phyloP scores from a whole-genome alignment of 2,888 invertebrate genomes.

The Eupithecia inturbata region DNA sequence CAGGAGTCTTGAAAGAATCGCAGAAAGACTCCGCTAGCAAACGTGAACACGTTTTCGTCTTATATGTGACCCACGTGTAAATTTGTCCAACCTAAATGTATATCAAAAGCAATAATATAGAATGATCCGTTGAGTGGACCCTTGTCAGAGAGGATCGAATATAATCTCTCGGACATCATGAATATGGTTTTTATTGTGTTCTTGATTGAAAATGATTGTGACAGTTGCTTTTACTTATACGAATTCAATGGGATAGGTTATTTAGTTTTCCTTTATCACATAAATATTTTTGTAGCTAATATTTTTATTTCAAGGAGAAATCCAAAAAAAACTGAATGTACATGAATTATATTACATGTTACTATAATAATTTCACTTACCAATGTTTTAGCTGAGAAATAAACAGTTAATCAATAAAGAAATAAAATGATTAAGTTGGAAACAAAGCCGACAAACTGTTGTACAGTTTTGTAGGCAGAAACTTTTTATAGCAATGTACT shows the following conservation, averaged over 20 bases:
- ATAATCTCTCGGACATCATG: conserved; percentile 24
- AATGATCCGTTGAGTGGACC: conserved; percentile 40
- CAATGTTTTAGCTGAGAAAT: neutral
- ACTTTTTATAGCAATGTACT: too few relatives aligned
- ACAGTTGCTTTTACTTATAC: conserved; percentile 10
- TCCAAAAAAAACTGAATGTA: neutral
- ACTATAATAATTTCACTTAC: neutral
- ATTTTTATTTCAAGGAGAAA: neutral
- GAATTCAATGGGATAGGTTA: neutral
- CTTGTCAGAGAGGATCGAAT: conserved; percentile 40
- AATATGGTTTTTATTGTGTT: conserved; percentile 30
- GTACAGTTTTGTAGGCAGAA: too few relatives aligned
- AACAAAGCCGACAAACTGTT: too few relatives aligned
- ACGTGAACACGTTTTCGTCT: neutral
- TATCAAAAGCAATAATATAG: conserved; percentile 34
- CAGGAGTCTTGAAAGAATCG: too few relatives aligned
- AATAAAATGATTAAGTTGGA: too few relatives aligned
- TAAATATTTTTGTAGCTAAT: neutral
- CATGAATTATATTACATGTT: neutral
- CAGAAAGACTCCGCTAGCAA: neutral
- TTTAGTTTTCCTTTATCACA: neutral
- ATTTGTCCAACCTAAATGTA: conserved; percentile 9
- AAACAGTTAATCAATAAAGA: too few relatives aligned
- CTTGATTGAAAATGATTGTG: conserved; percentile 22
- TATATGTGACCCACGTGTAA: conserved; percentile 7